phyloP scores from a whole-genome alignment of 2,888 invertebrate species.

The Bombyx huttoni region DNA sequence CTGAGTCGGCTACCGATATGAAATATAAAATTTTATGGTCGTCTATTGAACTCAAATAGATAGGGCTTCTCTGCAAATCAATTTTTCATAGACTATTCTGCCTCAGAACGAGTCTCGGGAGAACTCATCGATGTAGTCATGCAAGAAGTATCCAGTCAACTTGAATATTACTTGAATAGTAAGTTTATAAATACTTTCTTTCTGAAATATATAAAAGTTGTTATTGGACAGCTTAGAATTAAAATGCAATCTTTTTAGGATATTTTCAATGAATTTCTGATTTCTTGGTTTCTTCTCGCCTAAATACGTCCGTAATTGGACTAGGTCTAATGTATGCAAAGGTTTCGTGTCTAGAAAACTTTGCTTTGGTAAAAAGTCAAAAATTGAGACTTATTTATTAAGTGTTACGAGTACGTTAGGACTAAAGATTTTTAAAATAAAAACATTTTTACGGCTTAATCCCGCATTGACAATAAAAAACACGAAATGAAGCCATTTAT shows the following conservation, averaged over 20 bases:
- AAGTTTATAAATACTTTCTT: too few species aligned
- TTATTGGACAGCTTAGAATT: too few species aligned
- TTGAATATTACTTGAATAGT: too few species aligned
- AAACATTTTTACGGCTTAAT: too few species aligned
- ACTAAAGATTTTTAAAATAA: too few species aligned
- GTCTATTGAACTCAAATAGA: not conserved
- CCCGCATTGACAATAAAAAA: too few species aligned
- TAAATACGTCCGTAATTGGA: not conserved
- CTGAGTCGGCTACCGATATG: not conserved
- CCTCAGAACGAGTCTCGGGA: too few species aligned
- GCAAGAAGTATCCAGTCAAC: too few species aligned
- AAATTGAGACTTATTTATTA: not conserved
- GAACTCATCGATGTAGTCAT: too few species aligned
- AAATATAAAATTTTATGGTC: not conserved
- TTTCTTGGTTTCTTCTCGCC: not conserved
- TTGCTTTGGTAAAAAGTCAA: not conserved
- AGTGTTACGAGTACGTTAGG: not conserved
- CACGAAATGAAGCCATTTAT: too few species aligned
- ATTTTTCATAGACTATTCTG: not conserved
- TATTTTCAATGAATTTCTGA: not conserved
- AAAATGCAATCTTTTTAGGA: not conserved
- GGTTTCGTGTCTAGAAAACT: not conserved
- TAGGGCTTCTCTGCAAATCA: not conserved
- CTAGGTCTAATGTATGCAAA: not conserved
- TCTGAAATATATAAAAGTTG: too few species aligned